A percentile compares a stretch with the other conserved stretches of the same genome.
Conservation (phyloP, 1,140 invertebrate genomes). For the Aporrectodea caliginosa region DNA sequence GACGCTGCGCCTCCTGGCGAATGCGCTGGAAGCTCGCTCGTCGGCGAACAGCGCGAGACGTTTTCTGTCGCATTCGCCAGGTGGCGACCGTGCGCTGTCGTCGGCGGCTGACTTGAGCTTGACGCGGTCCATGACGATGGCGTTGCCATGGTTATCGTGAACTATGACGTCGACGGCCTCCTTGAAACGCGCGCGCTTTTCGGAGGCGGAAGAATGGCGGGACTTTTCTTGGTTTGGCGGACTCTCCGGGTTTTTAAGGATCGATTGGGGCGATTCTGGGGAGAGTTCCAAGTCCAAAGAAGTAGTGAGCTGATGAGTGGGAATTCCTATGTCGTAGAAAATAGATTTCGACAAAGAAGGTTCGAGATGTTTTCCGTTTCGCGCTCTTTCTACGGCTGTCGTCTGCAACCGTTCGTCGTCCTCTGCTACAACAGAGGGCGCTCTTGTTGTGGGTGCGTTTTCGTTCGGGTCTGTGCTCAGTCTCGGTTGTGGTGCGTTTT, state of each 20-base stretch:
- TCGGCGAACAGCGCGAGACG: neutral
- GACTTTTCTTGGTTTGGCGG: neutral
- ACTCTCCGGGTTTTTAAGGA: neutral
- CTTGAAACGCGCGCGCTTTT: constrained; percentile 10
- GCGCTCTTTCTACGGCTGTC: too few relatives aligned
- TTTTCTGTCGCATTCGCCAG: neutral
- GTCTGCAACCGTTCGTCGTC: neutral
- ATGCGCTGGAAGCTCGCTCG: neutral
- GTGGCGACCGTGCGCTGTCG: neutral
- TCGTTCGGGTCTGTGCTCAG: neutral
- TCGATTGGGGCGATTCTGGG: too few relatives aligned
- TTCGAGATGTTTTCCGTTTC: too few relatives aligned
- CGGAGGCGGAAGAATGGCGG: neutral
- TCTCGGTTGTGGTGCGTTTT: neutral
- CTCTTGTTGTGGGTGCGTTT: neutral
- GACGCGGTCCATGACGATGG: neutral
- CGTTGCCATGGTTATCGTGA: constrained; percentile 10
- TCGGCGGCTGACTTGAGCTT: neutral
- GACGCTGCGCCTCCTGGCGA: neutral
- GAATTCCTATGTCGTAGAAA: too few relatives aligned
- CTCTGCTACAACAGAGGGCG: neutral
- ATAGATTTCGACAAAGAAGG: too few relatives aligned
- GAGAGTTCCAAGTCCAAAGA: too few relatives aligned
- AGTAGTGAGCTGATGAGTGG: too few relatives aligned
- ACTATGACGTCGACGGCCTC: constrained; percentile 16